A percentile compares a stretch with the other conserved stretches of the same genome.
These are phyloP conservation scores for Nematolebias whitei DNA, from an alignment of 2,113 vertebrate species.

Conservation along the genomic window DNA sequence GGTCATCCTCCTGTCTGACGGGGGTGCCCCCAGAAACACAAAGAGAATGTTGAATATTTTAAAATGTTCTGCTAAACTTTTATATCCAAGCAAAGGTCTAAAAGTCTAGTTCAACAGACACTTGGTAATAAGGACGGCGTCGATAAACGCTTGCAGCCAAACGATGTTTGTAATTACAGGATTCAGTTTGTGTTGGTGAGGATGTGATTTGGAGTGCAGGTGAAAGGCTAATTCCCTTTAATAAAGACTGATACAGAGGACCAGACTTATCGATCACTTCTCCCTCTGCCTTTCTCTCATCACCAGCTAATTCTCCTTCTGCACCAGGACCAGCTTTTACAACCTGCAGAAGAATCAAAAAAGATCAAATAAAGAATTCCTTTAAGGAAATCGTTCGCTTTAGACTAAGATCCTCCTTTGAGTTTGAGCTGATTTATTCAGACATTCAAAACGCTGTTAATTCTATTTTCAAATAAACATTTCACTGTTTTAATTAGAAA, in stretches of 20 bases:
- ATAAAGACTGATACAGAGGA: conserved; percentile 65
- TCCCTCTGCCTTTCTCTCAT: conserved; percentile 1
- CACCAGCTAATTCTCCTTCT: neutral
- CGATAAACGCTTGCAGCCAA: conserved; percentile 51
- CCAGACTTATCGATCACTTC: conserved; percentile 61
- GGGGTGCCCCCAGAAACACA: neutral
- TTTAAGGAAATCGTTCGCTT: too few species aligned
- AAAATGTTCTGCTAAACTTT: too few species aligned
- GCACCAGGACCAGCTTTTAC: too few species aligned
- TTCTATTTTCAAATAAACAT: too few species aligned
- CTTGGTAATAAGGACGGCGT: conserved; percentile 32
- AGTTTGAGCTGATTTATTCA: too few species aligned
- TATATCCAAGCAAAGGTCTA: too few species aligned
- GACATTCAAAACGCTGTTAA: too few species aligned
- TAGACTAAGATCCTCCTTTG: too few species aligned
- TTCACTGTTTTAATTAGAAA: too few species aligned
- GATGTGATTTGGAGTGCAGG: conserved; percentile 26
- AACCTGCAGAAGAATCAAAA: too few species aligned
- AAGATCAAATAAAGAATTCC: too few species aligned
- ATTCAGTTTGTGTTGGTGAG: conserved; percentile 43
- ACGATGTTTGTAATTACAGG: conserved; percentile 60
- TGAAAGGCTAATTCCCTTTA: conserved; percentile 66
- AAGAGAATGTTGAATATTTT: neutral
- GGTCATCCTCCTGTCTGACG: too few species aligned
- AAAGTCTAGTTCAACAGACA: neutral